Base-by-base conservation (phyloP, 2,888 invertebrate genomes). In the Abrostola triplasia region DNA sequence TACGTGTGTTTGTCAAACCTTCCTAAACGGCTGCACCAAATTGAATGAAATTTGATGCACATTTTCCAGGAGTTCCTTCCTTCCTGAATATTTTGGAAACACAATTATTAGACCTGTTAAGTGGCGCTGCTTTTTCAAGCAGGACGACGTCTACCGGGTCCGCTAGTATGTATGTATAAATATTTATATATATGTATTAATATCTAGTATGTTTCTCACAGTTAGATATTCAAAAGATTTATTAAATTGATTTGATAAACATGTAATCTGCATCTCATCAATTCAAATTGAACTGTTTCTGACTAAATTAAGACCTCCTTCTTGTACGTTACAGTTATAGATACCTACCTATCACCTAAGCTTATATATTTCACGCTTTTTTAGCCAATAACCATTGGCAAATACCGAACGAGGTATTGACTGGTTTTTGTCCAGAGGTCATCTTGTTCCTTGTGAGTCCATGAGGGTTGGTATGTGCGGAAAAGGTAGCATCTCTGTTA, bases 191-290 rank as follows among this genome's bases (percentile, higher is more conserved):
- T n/a, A n/a, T n/a, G n/a, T n/a, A n/a, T n/a, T n/a, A n/a, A n/a
- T n/a, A n/a, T n/a, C n/a, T n/a, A n/a, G n/a, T n/a, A n/a, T n/a
- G n/a, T n/a, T n/a, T n/a, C 24, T 24, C 51, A 57, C 24, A 11
- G 52, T 67, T 64, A 42, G 37, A 37, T 61, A 57, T 44, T 42
- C 42, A n/a, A 1, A n/a, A 10, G 40, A 56, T 68, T 64, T 56
- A 71, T 54, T 56, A 12, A 8, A 42, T n/a, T 59, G n/a, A 36
- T 59, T 59, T 58, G 50, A 57, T 51, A 37, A 57, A 49, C 13
- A 9, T 48, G 0, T 8, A 42, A 54, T 71, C 66, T 56, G 13
- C 51, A 24, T 10, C 51, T 24, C 38, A 35, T 67, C 44, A 47
- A 47, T 48, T 59, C 50, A 64, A 50, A 64, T 53, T 58, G 11